phyloP scores from a whole-genome alignment of 2,888 invertebrate species.

The Carpatolechia fugitivella region DNA sequence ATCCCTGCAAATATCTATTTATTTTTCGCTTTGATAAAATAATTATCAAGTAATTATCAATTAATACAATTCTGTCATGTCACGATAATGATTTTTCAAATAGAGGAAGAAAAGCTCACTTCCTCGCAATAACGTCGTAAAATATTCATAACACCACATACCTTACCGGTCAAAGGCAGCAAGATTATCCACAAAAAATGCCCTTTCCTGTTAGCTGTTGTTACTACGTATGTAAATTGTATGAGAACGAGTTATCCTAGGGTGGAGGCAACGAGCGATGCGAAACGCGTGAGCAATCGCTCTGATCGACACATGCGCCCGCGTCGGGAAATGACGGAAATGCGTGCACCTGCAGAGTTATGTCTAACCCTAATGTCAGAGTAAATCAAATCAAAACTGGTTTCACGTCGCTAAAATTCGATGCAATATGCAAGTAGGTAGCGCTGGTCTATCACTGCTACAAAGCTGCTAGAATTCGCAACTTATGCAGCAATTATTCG shows the following conservation, averaged over 20 bases:
- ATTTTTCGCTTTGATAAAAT: no score
- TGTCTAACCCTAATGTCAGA: no score
- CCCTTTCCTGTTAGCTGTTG: slow-evolving; percentile 49
- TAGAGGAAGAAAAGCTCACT: not conserved
- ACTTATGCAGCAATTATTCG: no score
- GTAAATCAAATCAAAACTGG: no score
- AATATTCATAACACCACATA: slow-evolving; percentile 6
- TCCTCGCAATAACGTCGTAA: not conserved
- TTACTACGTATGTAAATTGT: slow-evolving; percentile 61
- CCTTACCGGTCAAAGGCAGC: slow-evolving; percentile 13
- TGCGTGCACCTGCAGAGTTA: slow-evolving; percentile 27
- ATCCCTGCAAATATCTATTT: no score
- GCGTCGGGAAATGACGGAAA: slow-evolving; percentile 68
- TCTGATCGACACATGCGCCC: slow-evolving; percentile 53
- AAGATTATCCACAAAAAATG: slow-evolving; percentile 65
- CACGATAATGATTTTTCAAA: not conserved
- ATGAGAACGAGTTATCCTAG: slow-evolving; percentile 66
- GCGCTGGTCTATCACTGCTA: no score
- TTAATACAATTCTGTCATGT: not conserved
- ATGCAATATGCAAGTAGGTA: no score
- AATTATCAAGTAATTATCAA: no score
- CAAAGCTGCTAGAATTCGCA: no score
- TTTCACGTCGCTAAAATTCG: no score
- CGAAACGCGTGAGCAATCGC: slow-evolving; percentile 77
- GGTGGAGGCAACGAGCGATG: slow-evolving; percentile 69